Percentiles rank a stretch among this genome's conserved stretches.
phyloP scores from a whole-genome alignment of 2,888 invertebrate genomes.

The Leptinotarsa tumamoca region DNA sequence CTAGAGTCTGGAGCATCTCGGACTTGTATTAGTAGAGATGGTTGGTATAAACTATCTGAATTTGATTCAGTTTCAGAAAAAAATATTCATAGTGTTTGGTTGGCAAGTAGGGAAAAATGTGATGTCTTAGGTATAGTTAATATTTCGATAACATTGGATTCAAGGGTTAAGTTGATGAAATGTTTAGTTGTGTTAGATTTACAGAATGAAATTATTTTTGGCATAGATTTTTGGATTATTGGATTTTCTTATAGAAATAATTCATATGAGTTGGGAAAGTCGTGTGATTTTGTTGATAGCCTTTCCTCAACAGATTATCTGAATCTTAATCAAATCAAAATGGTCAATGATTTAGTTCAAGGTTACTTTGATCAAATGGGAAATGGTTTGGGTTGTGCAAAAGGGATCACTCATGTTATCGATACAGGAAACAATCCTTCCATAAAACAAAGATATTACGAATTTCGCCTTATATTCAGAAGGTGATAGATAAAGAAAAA shows the following conservation, averaged over 20 bases:
- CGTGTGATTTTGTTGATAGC: not conserved
- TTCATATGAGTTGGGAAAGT: not conserved
- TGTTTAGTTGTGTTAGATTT: constrained; percentile 1
- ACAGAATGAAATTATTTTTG: constrained; percentile 32
- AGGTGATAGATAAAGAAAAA: constrained; percentile 39
- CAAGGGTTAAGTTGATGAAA: constrained; percentile 29
- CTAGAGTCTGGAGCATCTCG: constrained; percentile 31
- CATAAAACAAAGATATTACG: constrained; percentile 42
- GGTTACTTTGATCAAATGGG: constrained; percentile 20
- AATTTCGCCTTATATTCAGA: constrained; percentile 34
- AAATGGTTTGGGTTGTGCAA: too few relatives aligned
- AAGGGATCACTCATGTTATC: too few relatives aligned
- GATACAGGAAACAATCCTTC: constrained; percentile 28
- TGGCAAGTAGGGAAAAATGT: constrained; percentile 33
- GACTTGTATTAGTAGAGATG: constrained; percentile 27
- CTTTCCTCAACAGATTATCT: too few relatives aligned
- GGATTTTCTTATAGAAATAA: constrained; percentile 14
- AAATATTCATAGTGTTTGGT: not conserved
- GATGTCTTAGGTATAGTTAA: constrained; percentile 27
- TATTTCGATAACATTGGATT: constrained; percentile 29
- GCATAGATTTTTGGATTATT: constrained; percentile 38
- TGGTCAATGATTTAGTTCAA: constrained; percentile 26
- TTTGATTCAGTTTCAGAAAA: constrained; percentile 23
- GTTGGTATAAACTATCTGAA: constrained; percentile 27
- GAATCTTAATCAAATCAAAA: constrained; percentile 1